Evolutionary conservation across 2,888 invertebrate genomes (phyloP), one percentile per base, ranked within the genome.

Genomic region (Xestia ashworthii): DNA sequence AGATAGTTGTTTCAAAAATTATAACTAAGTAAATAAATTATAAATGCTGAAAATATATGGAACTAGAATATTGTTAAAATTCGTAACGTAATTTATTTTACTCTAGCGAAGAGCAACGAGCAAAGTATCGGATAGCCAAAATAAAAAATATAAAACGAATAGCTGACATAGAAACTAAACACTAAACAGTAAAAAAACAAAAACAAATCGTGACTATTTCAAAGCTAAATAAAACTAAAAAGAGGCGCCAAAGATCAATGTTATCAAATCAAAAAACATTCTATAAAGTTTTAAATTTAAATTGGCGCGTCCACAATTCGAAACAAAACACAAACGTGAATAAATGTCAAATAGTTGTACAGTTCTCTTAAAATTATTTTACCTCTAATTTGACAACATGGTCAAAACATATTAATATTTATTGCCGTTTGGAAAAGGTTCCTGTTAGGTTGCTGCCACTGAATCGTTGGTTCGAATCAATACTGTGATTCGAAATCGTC

Each of bases 201-300:
- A 70, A 65, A 4, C 4, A 73, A 72, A 65, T 32, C 41, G 60
- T 22, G 19, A 71, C 32, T 48, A n/a, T 69, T 50, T 44, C 12
- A 60, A 69, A 68, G 55, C 5, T 41, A 60, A 72, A 60, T 48
- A 65, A 44, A 78, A 69, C n/a, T 16, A 38, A 65, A 44, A 55
- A 83, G 25, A n/a, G 22, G 6, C 53, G 44, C 12, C 50, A 68
- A 76, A 62, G 48, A 74, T 74, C 58, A 76, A 77, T 69, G 76
- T 71, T 79, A 84, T 77, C 73, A 81, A 88, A 88, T 87, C 80
- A 88, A 87, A 89, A 89, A 89, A 87, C 87, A 83, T 87, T 87
- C 82, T 86, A 89, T 88, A 88, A 85, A 85, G 89, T 89, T 89
- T 90, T 88, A 86, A 85, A 88, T 86, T 89, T 86, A 89, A 91